Conservation (phyloP, 2,113 vertebrate species). For the Crotalus viridis region DNA sequence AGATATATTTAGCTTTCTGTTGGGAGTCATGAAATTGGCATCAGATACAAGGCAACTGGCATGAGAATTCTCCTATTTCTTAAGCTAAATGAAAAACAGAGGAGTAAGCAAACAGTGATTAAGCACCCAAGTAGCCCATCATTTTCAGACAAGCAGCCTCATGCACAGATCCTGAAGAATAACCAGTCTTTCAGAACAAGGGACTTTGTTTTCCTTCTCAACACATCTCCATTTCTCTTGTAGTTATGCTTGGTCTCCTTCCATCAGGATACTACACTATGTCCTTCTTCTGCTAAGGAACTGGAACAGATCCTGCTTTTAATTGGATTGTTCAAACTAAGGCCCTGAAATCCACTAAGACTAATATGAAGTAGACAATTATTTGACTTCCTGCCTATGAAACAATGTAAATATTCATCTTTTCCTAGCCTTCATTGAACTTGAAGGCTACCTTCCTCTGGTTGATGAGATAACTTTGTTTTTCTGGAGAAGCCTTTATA, state of each 20-base stretch:
- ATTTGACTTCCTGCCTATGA: background rate
- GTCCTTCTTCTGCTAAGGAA: background rate
- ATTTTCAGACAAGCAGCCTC: conserved; percentile 10
- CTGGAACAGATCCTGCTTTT: background rate
- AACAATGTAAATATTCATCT: background rate
- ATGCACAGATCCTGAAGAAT: background rate
- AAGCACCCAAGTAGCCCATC: conserved; percentile 3
- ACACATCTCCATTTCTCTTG: background rate
- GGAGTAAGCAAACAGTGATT: conserved; percentile 32
- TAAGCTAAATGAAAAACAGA: conserved; percentile 36
- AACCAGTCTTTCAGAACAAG: background rate
- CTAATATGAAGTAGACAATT: background rate
- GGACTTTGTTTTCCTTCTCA: too few relatives aligned
- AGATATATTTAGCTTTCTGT: conserved; percentile 50
- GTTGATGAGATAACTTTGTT: background rate
- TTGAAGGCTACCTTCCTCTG: background rate
- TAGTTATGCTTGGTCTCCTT: background rate
- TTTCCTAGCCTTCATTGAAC: background rate
- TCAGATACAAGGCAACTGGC: conserved; percentile 23
- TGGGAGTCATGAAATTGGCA: conserved; percentile 49
- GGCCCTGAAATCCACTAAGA: background rate
- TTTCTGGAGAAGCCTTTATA: conserved; percentile 5
- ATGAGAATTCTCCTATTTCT: conserved; percentile 20
- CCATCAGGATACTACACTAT: too few relatives aligned
- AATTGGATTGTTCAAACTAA: background rate